phyloP scores from a whole-genome alignment of 2,113 vertebrate genomes.

The Lepus americanus region DNA sequence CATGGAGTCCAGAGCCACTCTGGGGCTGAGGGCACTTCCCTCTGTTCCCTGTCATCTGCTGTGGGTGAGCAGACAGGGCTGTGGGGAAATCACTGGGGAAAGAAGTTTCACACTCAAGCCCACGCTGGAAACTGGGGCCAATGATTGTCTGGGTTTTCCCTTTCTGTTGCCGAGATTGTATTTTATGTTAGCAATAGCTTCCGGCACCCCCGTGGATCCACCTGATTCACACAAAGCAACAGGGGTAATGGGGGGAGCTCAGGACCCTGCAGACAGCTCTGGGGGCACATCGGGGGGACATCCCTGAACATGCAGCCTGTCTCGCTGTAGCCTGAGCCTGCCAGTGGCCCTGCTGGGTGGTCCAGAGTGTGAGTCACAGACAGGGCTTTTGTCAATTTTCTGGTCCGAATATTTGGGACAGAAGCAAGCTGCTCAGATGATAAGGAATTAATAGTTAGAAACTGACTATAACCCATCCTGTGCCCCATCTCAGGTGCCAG shows the following conservation, averaged over 20 bases:
- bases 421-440: neutral
- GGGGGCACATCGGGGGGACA: rapidly evolving
- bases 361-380: neutral
- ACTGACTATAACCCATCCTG: neutral
- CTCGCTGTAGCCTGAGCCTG: neutral
- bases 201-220: neutral
- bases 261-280: neutral
- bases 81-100: neutral
- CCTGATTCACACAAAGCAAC: neutral
- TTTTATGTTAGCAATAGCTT: neutral
- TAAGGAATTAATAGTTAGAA: neutral
- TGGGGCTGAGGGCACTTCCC: neutral
- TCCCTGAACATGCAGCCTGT: neutral
- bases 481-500: neutral
- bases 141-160: neutral
- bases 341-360: neutral
- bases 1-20: neutral
- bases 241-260: neutral
- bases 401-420: neutral
- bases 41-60: neutral
- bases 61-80: neutral
- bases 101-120: neutral
- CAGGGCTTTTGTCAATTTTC: neutral
- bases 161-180: neutral
- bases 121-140: neutral